Base-by-base conservation (phyloP, 2,113 vertebrate genomes). In the Callocephalon fimbriatum region DNA sequence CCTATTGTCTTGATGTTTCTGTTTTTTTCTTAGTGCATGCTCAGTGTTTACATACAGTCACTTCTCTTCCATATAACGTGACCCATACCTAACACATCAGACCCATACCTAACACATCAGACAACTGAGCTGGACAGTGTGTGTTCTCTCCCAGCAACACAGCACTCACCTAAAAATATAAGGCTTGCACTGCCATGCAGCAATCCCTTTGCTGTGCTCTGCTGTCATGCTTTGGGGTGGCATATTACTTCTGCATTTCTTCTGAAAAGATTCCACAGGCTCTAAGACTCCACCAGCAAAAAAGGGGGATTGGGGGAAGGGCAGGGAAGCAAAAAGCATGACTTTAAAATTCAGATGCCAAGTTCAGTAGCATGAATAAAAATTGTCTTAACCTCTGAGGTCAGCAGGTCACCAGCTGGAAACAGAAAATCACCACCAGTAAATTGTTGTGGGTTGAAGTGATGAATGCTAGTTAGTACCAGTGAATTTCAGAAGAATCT, bases 391-490 rank as follows among this genome's bases (percentile, higher is more conserved):
- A 97, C 95, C 91, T 97, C 95, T 77, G 62, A 95, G 95, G 94
- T 93, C 91, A 96, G 88, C 86, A 96, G 79, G 86, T 96, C 95
- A 85, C 97, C 97, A 97, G 97, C 97, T 98, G 97, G 95, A 98
- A 97, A 96, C 47, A 6, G 87, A 98, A 98, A 97, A 96, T 92
- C 44, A 35, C 97, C 90, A 96, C 96, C 96, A 97, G 94, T 95
- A 96, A 97, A 98, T 95, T 95, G 76, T 75, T 92, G 78, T 94
- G 90, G 89, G 88, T 77, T 85, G 42, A 87, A 96, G 95, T 95
- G 97, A 96, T 98, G 97, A 97, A 97, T 96, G 95, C 92, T 97
- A 94, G 93, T 97, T 98, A 98, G 95, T 87, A 94, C 78, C 86
- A 81, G 77, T 65, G 81, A 90, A 96, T 97, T 98, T 94, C 96